Percentiles rank a stretch among this genome's conserved stretches.
Evolutionary conservation across 2,797 vertebrate species (phyloP).

Genomic region (Etheostoma perlongum): DNA sequence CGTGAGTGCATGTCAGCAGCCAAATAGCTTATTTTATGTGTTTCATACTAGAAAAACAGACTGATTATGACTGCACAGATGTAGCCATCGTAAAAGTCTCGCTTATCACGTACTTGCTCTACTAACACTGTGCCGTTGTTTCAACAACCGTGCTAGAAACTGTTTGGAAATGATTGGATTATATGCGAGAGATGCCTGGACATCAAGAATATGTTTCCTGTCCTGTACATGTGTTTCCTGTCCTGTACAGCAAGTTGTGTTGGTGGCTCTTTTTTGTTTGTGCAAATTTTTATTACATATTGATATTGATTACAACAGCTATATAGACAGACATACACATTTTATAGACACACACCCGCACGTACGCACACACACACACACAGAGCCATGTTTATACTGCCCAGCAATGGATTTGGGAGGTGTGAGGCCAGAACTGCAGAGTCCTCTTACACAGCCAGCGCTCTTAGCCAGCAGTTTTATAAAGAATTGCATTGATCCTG

Average conservation of each 20-base stretch:
- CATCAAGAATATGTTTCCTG: background rate
- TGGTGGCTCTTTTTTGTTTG: constrained; percentile 8
- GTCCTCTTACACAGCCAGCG: constrained; percentile 77
- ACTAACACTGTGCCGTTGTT: constrained; percentile 16
- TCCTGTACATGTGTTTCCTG: background rate
- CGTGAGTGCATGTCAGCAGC: constrained; percentile 17
- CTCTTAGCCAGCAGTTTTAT: constrained; percentile 74
- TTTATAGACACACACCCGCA: constrained; percentile 21
- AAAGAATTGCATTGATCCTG: constrained; percentile 81
- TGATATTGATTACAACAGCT: background rate
- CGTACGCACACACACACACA: constrained; percentile 25
- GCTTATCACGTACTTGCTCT: constrained; percentile 50
- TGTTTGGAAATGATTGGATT: constrained; percentile 8
- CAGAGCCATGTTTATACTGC: constrained; percentile 69
- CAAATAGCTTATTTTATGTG: constrained; percentile 56
- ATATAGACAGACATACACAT: constrained; percentile 5
- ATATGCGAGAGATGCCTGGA: constrained; percentile 8
- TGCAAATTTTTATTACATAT: background rate
- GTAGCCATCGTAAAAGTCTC: constrained; percentile 44
- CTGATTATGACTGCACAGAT: constrained; percentile 54
- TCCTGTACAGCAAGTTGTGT: background rate
- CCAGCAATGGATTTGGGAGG: constrained; percentile 69
- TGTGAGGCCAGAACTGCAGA: constrained; percentile 78
- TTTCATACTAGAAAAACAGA: constrained; percentile 50
- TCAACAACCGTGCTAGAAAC: background rate